Conservation (phyloP, 1,140 invertebrate genomes). For the Heliconius hermathena region DNA sequence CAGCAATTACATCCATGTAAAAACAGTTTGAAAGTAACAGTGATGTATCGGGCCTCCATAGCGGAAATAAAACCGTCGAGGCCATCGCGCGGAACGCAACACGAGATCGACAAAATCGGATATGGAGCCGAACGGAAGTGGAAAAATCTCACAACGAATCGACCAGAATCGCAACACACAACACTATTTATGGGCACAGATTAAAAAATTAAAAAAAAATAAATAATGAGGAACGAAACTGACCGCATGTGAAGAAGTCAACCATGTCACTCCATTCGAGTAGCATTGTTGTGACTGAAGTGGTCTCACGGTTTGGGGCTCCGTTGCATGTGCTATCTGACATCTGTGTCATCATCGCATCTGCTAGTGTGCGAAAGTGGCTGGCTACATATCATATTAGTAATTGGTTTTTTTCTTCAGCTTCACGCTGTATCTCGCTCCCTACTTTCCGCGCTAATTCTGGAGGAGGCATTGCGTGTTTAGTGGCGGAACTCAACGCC, state of each 20-base stretch:
- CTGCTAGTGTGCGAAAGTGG: constrained; percentile 47
- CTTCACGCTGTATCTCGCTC: no score
- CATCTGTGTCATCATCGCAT: constrained; percentile 49
- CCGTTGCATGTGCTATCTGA: constrained; percentile 60
- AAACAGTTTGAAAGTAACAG: constrained; percentile 73
- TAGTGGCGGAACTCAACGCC: no score
- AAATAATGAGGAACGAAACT: constrained; percentile 40
- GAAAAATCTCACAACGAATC: constrained; percentile 25
- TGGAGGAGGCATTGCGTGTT: no score
- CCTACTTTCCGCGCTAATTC: no score
- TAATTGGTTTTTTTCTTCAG: no score
- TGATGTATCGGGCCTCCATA: constrained; percentile 57
- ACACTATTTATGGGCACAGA: constrained; percentile 31
- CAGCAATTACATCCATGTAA: constrained; percentile 57
- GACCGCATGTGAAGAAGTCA: constrained; percentile 46
- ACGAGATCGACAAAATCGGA: constrained; percentile 53
- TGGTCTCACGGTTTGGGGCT: constrained; percentile 61
- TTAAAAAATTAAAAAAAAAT: constrained; percentile 1
- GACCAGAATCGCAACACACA: constrained; percentile 17
- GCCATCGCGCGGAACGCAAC: constrained; percentile 55
- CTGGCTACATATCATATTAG: constrained; percentile 44
- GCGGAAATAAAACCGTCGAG: constrained; percentile 55
- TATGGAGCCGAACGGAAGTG: constrained; percentile 49
- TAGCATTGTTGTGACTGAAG: constrained; percentile 74
- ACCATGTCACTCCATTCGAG: constrained; percentile 77